Evolutionary conservation across 2,113 vertebrate species (phyloP), one percentile per base, ranked within the genome.

Genomic region (Rhabdomys dilectus): DNA sequence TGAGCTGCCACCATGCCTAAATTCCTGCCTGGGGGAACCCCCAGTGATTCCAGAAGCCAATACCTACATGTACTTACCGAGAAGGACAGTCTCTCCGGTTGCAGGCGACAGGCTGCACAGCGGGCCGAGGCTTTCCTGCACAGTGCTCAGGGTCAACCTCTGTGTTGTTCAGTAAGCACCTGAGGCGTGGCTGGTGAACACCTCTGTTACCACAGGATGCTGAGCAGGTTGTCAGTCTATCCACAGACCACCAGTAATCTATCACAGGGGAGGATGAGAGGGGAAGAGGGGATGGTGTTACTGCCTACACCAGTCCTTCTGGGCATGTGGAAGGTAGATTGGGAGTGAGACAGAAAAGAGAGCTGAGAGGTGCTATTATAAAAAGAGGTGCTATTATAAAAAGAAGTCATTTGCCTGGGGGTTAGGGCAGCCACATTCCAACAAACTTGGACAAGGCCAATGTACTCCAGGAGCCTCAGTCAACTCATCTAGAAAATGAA

Each of bases 61-160:
- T 45, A 45, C 45, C 45, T 45, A 45, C 45, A 45, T 45, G 45
- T 45, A 98, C 99, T 0, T 95, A 99, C 99, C 99, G 99, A 97
- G 99, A 98, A 95, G 98, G 98, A 88, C 99, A 99, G 97, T 99
- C 99, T 98, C 98, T 99, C 96, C 99, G 99, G 97, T 98, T 99
- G 96, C 99, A 99, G 0, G 98, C 78, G 0, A 98, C 2, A 0
- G 98, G 98, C 19, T 98, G 98, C 73, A 98, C 96, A 8, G 98
- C n/a, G 66, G 98, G 99, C 95, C 98, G 98, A 17, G 87, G 98
- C 91, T 97, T 98, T 58, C 98, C 98, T 0, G 96, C 66, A 66
- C 99, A 99, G 93, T 97, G 34, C 3, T 97, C 97, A 5, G 93
- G 62, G 72, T 98, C 98, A 88, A 98, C 98, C 92, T 98, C 98